A percentile compares a stretch with the other conserved stretches of the same genome.
These are phyloP conservation scores for Muntiacus muntjak DNA, from an alignment of 2,113 vertebrate species.

Conservation along the genomic window DNA sequence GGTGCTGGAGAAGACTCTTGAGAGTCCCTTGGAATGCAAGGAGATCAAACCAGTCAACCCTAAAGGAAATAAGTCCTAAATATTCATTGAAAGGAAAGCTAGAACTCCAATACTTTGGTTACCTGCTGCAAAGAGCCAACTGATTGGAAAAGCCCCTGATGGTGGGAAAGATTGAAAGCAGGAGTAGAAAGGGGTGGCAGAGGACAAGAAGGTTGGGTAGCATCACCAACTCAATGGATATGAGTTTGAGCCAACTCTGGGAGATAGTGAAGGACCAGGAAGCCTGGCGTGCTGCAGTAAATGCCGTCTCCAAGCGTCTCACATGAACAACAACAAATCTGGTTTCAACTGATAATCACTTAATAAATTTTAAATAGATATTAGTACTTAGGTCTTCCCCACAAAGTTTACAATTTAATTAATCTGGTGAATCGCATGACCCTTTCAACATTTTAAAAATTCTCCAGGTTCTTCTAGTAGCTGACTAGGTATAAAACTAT, in stretches of 20 bases:
- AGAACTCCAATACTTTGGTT: not conserved
- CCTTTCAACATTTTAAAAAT: not conserved
- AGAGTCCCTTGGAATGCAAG: not conserved
- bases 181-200: accelerated
- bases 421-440: not conserved
- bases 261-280: not conserved
- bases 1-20: not conserved
- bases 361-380: not conserved
- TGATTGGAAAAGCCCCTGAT: not conserved
- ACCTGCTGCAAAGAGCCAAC: not conserved
- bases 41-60: not conserved
- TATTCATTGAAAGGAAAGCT: not conserved
- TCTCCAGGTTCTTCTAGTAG: not conserved
- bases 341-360: not conserved
- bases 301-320: not conserved
- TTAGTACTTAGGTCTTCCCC: accelerated
- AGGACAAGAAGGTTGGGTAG: not conserved
- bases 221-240: not conserved
- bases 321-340: not conserved
- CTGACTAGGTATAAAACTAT: not conserved
- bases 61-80: not conserved
- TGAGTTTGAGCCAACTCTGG: not conserved
- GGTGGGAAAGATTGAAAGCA: not conserved
- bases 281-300: not conserved
- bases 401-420: not conserved